Evolutionary conservation across 2,888 invertebrate genomes (phyloP), one percentile per base, ranked within the genome.

Genomic region (Andrena haemorrhoa): DNA sequence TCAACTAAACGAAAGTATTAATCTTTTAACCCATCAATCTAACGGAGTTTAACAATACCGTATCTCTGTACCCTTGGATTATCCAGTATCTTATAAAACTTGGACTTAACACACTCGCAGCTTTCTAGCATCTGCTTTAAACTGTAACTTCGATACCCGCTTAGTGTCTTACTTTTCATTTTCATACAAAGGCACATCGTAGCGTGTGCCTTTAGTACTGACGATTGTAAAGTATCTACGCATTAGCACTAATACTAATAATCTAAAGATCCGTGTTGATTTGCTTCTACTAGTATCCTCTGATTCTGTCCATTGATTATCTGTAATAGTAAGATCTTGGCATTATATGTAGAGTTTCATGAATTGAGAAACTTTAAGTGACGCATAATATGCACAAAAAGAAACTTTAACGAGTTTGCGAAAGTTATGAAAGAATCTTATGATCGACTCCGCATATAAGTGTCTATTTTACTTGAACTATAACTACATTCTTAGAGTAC

Each of bases 41-140:
- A 47, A 33, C 69, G 76, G n/a, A 47, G 20, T 41, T 12, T 47
- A 68, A 70, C 75, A 53, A 69, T 65, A 66, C 33, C 31, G 12
- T 61, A 60, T 71, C 47, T 29, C 29, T 77, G 23, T 79, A 79
- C 47, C 26, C 6, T 31, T 47, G 51, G 41, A 63, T 79, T 72
- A 79, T 56, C n/a, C 41, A 61, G 47, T 71, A 33, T 78, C 47
- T 66, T 53, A n/a, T 29, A n/a, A 68, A 68, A 66, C 26, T 63
- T 63, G 16, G 63, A 69, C 29, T 56, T 61, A 72, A 66, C 79
- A 80, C 79, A 72, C 70, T 49, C 65, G 65, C 70, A 71, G 79
- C 82, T 82, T 76, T 51, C 49, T 71, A 63, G 75, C 71, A 80
- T 75, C 23, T 80, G 82, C 75, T 80, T 82, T 26, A 53, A 69